phyloP scores from a whole-genome alignment of 1,140 invertebrate genomes.

The Bombyx mori region ASM3026992v2 NC_085133.1:6821501-6822000 shows the following conservation, averaged over 20 bases:
- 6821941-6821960: slow-evolving; percentile 66
- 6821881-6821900: slow-evolving; percentile 65
- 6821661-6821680: slow-evolving; percentile 53
- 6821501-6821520: slow-evolving; percentile 23
- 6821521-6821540: slow-evolving; percentile 28
- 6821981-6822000: slow-evolving; percentile 63
- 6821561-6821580: slow-evolving; percentile 17
- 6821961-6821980: slow-evolving; percentile 68
- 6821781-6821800: slow-evolving; percentile 37
- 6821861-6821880: slow-evolving; percentile 59
- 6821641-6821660: slow-evolving; percentile 28
- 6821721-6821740: slow-evolving; percentile 41
- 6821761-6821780: slow-evolving; percentile 29
- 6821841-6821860: slow-evolving; percentile 64
- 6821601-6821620: slow-evolving; percentile 19
- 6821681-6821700: slow-evolving; percentile 54
- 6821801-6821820: slow-evolving; percentile 54
- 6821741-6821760: slow-evolving; percentile 45
- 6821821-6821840: slow-evolving; percentile 60
- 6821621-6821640: slow-evolving; percentile 17
- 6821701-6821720: slow-evolving; percentile 52
- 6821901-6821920: slow-evolving; percentile 62
- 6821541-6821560: slow-evolving; percentile 55
- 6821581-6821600: not conserved
- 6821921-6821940: slow-evolving; percentile 69